A percentile compares a stretch with the other conserved stretches of the same genome.
phyloP scores from a whole-genome alignment of 1,140 invertebrate species.

The Plectrocnemia conspersa region DNA sequence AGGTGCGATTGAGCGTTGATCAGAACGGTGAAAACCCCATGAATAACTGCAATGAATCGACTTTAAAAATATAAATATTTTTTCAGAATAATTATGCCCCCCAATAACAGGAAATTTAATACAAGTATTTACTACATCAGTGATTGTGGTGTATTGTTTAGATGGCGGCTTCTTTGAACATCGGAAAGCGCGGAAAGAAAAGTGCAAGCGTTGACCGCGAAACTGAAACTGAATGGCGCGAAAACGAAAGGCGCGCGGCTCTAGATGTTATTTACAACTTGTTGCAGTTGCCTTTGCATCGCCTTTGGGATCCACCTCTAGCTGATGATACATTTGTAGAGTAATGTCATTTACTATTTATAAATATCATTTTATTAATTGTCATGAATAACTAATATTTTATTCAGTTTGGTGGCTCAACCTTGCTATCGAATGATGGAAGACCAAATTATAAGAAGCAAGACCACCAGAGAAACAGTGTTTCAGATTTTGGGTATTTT shows the following conservation, averaged over 20 bases:
- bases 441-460: conserved; percentile 57
- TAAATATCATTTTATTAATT: not conserved
- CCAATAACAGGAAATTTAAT: not conserved
- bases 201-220: conserved; percentile 42
- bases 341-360: conserved; percentile 48
- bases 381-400: not conserved
- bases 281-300: conserved; percentile 64
- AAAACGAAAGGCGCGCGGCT: conserved; percentile 55
- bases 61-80: too few species aligned
- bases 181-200: conserved; percentile 49
- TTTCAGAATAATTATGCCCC: too few species aligned
- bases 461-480: conserved; percentile 62
- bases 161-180: conserved; percentile 37
- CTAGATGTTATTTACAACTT: conserved; percentile 60
- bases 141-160: too few species aligned
- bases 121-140: too few species aligned
- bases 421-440: conserved; percentile 74
- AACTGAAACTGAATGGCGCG: conserved; percentile 51
- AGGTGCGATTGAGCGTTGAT: too few species aligned
- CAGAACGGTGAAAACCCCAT: too few species aligned
- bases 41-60: too few species aligned
- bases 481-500: conserved; percentile 75
- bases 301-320: conserved; percentile 76
- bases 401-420: conserved; percentile 60
- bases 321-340: conserved; percentile 80